These are phyloP conservation scores for Drosophila subpulchrella DNA, from an alignment of 1,140 invertebrate species.

Conservation along the genomic window DNA sequence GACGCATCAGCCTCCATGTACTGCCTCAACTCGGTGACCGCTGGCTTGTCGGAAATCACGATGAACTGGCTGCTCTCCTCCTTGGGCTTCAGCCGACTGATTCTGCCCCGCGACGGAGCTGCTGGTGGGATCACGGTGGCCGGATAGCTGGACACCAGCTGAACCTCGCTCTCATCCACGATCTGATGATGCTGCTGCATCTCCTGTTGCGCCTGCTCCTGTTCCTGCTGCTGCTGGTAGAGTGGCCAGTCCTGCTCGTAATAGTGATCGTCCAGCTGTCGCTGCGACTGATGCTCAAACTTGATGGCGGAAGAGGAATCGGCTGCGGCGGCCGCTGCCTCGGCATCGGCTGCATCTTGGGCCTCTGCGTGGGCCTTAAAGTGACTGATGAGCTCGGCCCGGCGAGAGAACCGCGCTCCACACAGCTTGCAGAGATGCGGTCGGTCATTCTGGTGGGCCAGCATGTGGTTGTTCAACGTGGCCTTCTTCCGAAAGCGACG, in stretches of 20 bases:
- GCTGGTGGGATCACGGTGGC: constrained; percentile 10
- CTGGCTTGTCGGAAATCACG: constrained; percentile 51
- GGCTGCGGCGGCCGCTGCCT: constrained; percentile 60
- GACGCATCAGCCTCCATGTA: constrained; percentile 41
- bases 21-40: constrained; percentile 11
- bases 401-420: constrained; percentile 90
- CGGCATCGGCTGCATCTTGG: constrained; percentile 86
- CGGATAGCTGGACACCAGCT: constrained; percentile 33
- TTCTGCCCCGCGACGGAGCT: constrained; percentile 62
- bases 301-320: constrained; percentile 50
- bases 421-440: constrained; percentile 92
- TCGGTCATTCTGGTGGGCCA: constrained; percentile 91
- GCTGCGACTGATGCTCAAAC: constrained; percentile 57
- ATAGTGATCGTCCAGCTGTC: constrained; percentile 69
- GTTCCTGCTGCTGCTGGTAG: constrained; percentile 52
- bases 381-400: constrained; percentile 92
- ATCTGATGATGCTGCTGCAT: constrained; percentile 23
- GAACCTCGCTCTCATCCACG: constrained; percentile 19
- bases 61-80: constrained; percentile 71
- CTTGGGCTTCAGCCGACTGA: constrained; percentile 76
- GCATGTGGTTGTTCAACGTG: constrained; percentile 93
- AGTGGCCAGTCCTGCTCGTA: constrained; percentile 78
- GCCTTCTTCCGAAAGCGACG: constrained; percentile 92
- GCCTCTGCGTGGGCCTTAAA: constrained; percentile 90
- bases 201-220: constrained; percentile 13